Evolutionary conservation across 2,797 vertebrate genomes (phyloP).

Genomic region (Apogon talboti): DNA sequence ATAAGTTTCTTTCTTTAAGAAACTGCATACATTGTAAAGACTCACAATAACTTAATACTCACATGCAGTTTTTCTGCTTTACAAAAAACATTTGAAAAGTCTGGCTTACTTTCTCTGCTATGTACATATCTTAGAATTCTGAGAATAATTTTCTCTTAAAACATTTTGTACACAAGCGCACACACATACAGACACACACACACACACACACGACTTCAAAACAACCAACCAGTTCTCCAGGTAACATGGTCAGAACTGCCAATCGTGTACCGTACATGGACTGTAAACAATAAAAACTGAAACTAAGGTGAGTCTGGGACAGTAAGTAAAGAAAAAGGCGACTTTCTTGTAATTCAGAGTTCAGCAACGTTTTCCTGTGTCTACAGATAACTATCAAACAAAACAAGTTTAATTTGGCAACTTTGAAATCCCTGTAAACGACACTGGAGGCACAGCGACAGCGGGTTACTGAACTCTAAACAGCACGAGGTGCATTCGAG

Average conservation of each 20-base stretch:
- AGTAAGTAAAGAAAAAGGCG: constrained; percentile 19
- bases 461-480: constrained; percentile 52
- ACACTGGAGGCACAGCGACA: constrained; percentile 69
- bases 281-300: constrained; percentile 58
- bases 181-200: constrained; percentile 36
- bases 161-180: constrained; percentile 44
- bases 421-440: constrained; percentile 71
- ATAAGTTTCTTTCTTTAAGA: constrained; percentile 89
- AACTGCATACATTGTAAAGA: constrained; percentile 94
- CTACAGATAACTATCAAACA: constrained; percentile 49
- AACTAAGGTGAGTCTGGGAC: constrained; percentile 34
- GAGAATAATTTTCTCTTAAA: constrained; percentile 56
- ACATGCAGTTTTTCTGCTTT: constrained; percentile 92
- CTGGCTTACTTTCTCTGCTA: constrained; percentile 62
- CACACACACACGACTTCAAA: constrained; percentile 32
- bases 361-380: constrained; percentile 42
- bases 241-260: constrained; percentile 24
- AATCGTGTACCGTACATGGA: constrained; percentile 38
- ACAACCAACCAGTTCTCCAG: constrained; percentile 45
- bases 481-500: constrained; percentile 54
- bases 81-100: constrained; percentile 75
- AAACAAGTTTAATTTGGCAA: constrained; percentile 65
- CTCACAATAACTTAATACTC: constrained; percentile 91
- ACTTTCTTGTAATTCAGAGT: constrained; percentile 36
- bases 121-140: constrained; percentile 71